Evolutionary conservation across 2,113 vertebrate genomes (phyloP), one percentile per base, ranked within the genome.

Genomic region (Lamprologus sp.): DNA sequence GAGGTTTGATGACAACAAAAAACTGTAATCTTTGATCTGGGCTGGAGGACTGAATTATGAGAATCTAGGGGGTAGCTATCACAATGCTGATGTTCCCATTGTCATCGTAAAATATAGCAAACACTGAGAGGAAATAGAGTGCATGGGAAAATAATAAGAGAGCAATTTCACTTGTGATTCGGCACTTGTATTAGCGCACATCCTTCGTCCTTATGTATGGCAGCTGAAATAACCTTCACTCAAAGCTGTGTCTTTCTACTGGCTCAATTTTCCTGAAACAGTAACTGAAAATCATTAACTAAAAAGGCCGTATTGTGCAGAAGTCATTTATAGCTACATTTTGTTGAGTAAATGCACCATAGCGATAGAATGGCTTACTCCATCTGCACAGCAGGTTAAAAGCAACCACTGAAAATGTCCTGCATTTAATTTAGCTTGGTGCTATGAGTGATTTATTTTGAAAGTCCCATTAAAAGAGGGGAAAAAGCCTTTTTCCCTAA

Each of bases 401-500:
- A 87, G 58, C 81, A 84, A 60, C 85, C 82, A 88, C 68, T 89
- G 85, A 47, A 86, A 91, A 90, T 85, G 82, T 90, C 87, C 79
- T 84, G 87, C 87, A 85, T 89, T 92, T 90, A 58, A 92, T 92
- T 89, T 90, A 84, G 56, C 82, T 58, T 40, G 82, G 79, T 54
- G 75, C 87, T 85, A 49, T 85, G 90, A 91, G 83, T 88, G 82
- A 92, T 93, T 90, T 90, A 92, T 92, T 75, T 89, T 87, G 26
- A 87, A 92, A 87, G 86, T 65, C 28, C 56, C 82, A 88, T 87
- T 90, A 85, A 40, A 82, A 56, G 88, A 90, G 81, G 79, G 63
- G 68, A 31, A 79, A 65, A 75, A 31, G 14, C 5, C 6, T 23
- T 75, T 83, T 84, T 86, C n/a, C n/a, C n/a, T 49, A 84, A 87